phyloP scores from a whole-genome alignment of 2,113 vertebrate genomes.

The Chlamydotis undulata region DNA sequence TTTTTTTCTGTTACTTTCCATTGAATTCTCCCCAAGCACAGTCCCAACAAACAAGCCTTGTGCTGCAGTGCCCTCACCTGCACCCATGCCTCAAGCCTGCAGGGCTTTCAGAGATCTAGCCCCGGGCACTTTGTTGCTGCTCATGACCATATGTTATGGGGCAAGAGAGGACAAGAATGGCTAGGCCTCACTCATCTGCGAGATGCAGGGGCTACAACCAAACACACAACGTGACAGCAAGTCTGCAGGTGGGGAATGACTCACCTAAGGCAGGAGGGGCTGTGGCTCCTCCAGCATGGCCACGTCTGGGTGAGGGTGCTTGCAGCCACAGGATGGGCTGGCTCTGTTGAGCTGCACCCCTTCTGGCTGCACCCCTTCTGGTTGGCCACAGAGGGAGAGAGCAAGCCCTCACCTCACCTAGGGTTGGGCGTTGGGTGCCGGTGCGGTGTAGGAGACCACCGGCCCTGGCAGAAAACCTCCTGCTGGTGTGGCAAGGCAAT shows the following conservation, averaged over 20 bases:
- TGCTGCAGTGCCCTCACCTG: not conserved
- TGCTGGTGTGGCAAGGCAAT: not conserved
- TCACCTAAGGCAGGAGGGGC: not conserved
- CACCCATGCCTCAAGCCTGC: not conserved
- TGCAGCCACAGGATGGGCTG: not conserved
- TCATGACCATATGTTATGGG: not conserved
- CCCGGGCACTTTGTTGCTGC: not conserved
- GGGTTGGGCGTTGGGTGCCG: fast-evolving
- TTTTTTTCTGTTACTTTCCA: not conserved
- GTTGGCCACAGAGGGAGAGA: fast-evolving
- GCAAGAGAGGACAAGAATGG: not conserved
- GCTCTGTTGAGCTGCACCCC: not conserved
- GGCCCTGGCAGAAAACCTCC: not conserved
- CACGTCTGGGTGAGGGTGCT: not conserved
- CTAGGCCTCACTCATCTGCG: not conserved
- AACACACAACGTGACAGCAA: fast-evolving
- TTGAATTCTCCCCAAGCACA: not conserved
- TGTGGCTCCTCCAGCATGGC: not conserved
- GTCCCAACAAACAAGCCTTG: fast-evolving
- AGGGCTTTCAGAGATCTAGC: not conserved
- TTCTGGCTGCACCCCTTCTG: not conserved
- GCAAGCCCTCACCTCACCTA: fast-evolving
- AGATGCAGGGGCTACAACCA: not conserved
- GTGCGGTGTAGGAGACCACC: not conserved
- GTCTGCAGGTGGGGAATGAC: not conserved